Evolutionary conservation across 1,140 invertebrate species (phyloP).

Genomic region (Calephelis virginiensis): DNA sequence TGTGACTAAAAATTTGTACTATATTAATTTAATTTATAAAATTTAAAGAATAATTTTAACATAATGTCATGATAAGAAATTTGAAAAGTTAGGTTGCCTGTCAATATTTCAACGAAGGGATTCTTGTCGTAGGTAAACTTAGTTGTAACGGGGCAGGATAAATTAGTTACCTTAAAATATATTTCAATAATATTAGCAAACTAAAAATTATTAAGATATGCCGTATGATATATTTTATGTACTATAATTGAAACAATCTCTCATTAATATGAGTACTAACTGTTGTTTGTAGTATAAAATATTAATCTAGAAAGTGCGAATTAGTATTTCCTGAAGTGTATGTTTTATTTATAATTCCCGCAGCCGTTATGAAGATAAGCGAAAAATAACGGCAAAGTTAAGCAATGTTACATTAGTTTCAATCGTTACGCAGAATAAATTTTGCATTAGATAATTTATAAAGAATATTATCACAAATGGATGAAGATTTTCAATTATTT

Average conservation of each 20-base stretch:
- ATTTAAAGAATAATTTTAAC: too few relatives aligned
- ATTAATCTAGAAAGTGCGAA: conserved; percentile 6
- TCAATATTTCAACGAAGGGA: too few relatives aligned
- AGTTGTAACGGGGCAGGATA: too few relatives aligned
- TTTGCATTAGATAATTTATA: not conserved
- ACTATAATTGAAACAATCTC: not conserved
- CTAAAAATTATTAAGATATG: too few relatives aligned
- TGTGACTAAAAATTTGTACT: too few relatives aligned
- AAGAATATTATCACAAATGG: not conserved
- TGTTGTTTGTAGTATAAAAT: conserved; percentile 4
- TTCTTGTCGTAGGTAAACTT: too few relatives aligned
- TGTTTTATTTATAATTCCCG: not conserved
- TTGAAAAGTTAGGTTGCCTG: too few relatives aligned
- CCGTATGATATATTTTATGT: not conserved
- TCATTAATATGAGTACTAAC: conserved; percentile 8
- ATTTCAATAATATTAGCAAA: too few relatives aligned
- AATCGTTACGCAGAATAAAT: not conserved
- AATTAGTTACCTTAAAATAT: too few relatives aligned
- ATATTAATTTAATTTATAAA: too few relatives aligned
- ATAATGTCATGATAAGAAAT: too few relatives aligned
- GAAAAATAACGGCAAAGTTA: conserved; percentile 1
- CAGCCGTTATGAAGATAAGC: not conserved
- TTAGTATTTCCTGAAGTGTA: not conserved
- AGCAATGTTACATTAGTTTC: conserved; percentile 14
- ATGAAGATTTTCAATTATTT: not conserved